Conservation (phyloP, 2,888 invertebrate genomes). For the Nesidiocoris tenuis region DNA sequence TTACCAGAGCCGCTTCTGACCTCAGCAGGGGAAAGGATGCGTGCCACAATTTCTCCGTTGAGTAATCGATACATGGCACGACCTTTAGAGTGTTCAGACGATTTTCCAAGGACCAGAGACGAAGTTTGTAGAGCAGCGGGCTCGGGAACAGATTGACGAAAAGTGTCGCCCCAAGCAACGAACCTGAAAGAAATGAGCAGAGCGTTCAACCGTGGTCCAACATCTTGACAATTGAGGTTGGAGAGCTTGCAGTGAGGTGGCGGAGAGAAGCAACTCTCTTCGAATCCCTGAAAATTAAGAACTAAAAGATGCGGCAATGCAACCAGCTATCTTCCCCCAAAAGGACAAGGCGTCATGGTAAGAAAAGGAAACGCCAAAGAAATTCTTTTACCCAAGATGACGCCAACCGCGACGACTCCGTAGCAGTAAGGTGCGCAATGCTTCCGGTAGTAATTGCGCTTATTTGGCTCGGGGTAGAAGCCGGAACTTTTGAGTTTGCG, state of each 20-base stretch:
- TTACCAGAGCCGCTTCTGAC: constrained; percentile 71
- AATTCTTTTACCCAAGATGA: constrained; percentile 63
- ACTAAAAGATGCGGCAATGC: no score
- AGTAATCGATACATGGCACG: constrained; percentile 63
- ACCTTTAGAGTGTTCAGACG: constrained; percentile 54
- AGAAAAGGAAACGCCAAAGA: no score
- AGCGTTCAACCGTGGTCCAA: no score
- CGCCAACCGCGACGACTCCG: constrained; percentile 62
- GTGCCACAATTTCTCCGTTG: constrained; percentile 66
- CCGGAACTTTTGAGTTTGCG: constrained; percentile 60
- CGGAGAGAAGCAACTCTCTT: no score
- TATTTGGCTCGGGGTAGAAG: constrained; percentile 45
- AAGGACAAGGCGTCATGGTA: no score
- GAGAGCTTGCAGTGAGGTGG: no score
- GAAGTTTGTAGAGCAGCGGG: constrained; percentile 61
- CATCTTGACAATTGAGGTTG: no score
- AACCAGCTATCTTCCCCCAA: no score
- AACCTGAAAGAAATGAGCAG: constrained; percentile 56
- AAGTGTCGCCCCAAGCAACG: constrained; percentile 65
- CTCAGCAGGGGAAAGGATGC: constrained; percentile 67
- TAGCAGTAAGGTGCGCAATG: constrained; percentile 68
- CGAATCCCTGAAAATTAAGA: no score
- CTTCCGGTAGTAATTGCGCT: constrained; percentile 43
- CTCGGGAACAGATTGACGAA: constrained; percentile 66
- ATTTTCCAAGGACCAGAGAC: constrained; percentile 59